Percentiles rank a stretch among this genome's conserved stretches.
These are phyloP conservation scores for Scomber colias DNA, from an alignment of 2,113 vertebrate genomes.

Conservation along the genomic window DNA sequence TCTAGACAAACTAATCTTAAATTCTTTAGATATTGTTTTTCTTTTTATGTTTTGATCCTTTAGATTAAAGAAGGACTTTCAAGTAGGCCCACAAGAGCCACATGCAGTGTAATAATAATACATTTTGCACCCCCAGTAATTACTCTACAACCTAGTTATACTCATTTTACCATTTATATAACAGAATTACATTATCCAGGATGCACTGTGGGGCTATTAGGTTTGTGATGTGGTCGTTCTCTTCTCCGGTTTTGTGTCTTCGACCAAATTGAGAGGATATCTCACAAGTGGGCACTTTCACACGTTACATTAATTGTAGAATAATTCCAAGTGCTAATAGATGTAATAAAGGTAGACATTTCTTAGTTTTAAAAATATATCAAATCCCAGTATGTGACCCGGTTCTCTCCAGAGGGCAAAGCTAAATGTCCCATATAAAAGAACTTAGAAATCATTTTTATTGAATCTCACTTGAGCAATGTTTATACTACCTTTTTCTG, in stretches of 20 bases:
- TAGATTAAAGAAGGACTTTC: slow-evolving; percentile 8
- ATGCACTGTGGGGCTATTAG: slow-evolving; percentile 21
- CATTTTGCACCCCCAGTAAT: slow-evolving; percentile 66
- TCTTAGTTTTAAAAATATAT: background rate
- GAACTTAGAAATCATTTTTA: background rate
- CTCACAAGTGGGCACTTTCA: slow-evolving; percentile 8
- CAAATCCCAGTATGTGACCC: background rate
- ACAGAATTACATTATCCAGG: slow-evolving; percentile 14
- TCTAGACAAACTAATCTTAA: too few species aligned
- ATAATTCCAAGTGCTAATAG: background rate
- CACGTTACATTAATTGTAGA: background rate
- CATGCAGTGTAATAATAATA: slow-evolving; percentile 35
- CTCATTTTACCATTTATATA: slow-evolving; percentile 26
- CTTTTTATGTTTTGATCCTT: background rate
- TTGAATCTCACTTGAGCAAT: background rate
- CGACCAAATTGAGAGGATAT: slow-evolving; percentile 22
- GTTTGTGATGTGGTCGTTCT: slow-evolving; percentile 47
- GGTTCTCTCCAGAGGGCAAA: background rate
- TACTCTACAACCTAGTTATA: slow-evolving; percentile 58
- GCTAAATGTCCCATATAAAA: background rate
- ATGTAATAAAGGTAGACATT: background rate
- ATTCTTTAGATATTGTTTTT: too few species aligned
- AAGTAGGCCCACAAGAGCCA: slow-evolving; percentile 29
- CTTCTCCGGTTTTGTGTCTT: slow-evolving; percentile 35
- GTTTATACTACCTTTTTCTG: background rate